These are phyloP conservation scores for Rhinogobio ventralis DNA, from an alignment of 2,797 vertebrate genomes.

Conservation along the genomic window DNA sequence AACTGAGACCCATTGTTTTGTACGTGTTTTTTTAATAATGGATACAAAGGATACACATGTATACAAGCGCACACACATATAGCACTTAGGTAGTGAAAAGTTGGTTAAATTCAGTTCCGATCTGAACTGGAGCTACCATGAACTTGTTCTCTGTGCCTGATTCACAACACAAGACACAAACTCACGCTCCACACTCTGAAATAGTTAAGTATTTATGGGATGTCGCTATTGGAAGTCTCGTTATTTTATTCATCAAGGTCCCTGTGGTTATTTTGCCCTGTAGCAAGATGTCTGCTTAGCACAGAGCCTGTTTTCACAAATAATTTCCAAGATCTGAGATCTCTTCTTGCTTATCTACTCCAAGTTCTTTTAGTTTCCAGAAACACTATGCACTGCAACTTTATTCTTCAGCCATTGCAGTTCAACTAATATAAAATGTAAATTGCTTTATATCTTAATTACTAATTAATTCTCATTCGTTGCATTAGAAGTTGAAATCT, in stretches of 20 bases:
- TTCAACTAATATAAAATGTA: neutral
- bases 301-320: neutral
- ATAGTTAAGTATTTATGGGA: constrained; percentile 35
- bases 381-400: neutral
- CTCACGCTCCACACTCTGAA: neutral
- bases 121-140: neutral
- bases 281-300: constrained; percentile 22
- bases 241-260: constrained; percentile 57
- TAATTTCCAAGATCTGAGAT: constrained; percentile 5
- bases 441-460: constrained; percentile 10
- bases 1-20: neutral
- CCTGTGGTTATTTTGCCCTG: constrained; percentile 45
- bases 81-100: neutral
- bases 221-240: constrained; percentile 34
- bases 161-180: neutral
- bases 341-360: neutral
- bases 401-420: neutral
- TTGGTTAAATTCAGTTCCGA: neutral
- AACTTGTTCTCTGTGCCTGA: neutral
- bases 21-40: neutral
- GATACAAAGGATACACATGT: neutral
- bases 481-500: neutral
- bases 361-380: neutral
- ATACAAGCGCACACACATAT: neutral
- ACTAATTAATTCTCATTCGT: neutral